phyloP scores from a whole-genome alignment of 2,888 invertebrate genomes.

The Oligia strigilis region DNA sequence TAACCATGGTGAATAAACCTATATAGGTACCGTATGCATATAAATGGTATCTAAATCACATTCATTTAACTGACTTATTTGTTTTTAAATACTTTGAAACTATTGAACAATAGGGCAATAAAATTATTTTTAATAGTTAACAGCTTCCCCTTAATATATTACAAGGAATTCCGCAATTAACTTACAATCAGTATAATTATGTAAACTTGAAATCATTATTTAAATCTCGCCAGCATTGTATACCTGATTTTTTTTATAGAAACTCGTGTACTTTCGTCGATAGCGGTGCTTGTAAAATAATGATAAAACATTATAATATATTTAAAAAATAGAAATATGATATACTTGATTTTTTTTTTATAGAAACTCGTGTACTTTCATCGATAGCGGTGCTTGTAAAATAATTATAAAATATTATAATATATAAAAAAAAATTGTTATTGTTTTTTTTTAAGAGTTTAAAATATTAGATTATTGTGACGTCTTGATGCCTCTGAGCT shows the following conservation, averaged over 20 bases:
- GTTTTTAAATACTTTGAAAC: slow-evolving; percentile 2
- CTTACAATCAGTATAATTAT: slow-evolving; percentile 63
- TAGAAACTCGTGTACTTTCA: too few relatives aligned
- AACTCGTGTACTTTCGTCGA: slow-evolving; percentile 51
- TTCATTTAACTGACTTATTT: slow-evolving; percentile 4
- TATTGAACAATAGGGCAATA: slow-evolving; percentile 25
- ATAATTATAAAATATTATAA: too few relatives aligned
- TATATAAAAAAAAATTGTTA: too few relatives aligned
- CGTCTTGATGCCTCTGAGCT: not conserved
- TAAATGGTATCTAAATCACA: not conserved
- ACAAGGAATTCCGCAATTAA: slow-evolving; percentile 63
- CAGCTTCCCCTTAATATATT: slow-evolving; percentile 56
- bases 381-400: too few relatives aligned
- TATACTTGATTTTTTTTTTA: too few relatives aligned
- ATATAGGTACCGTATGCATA: not conserved
- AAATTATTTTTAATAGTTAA: slow-evolving; percentile 24
- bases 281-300: slow-evolving; percentile 17
- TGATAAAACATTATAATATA: not conserved
- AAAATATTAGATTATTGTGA: not conserved
- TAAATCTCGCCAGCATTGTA: slow-evolving; percentile 61
- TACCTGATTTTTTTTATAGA: slow-evolving; percentile 50
- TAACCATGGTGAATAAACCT: not conserved
- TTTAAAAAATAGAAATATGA: too few relatives aligned
- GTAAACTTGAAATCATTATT: slow-evolving; percentile 65
- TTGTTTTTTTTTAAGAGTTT: not conserved